phyloP scores from a whole-genome alignment of 1,140 invertebrate genomes.

The Cydia splendana region DNA sequence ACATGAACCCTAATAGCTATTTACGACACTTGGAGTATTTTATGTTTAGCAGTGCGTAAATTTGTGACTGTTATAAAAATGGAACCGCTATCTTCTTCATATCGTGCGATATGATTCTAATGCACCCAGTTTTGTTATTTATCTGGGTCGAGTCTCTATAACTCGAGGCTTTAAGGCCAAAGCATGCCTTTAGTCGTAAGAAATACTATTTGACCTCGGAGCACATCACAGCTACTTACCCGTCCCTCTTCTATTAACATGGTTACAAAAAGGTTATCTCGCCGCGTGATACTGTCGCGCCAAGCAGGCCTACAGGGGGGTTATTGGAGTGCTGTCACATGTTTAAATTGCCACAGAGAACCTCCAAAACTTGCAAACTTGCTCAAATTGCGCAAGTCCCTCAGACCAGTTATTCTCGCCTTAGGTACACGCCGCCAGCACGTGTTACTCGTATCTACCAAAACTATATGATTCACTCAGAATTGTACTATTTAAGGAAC shows the following conservation, averaged over 20 bases:
- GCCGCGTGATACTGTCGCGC: too few species aligned
- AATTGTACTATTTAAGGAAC: constrained; percentile 19
- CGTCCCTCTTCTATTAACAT: too few species aligned
- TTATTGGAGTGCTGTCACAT: neutral
- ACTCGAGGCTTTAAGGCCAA: neutral
- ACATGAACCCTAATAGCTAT: too few species aligned
- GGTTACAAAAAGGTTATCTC: too few species aligned
- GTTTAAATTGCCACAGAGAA: neutral
- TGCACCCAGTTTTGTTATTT: too few species aligned
- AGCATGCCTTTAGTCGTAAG: too few species aligned
- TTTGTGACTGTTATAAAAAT: too few species aligned
- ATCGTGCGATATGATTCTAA: too few species aligned
- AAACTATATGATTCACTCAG: constrained; percentile 9
- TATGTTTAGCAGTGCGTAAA: too few species aligned
- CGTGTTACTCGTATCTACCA: neutral
- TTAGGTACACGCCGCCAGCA: neutral
- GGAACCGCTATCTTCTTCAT: too few species aligned
- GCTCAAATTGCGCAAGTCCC: neutral
- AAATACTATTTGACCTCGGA: too few species aligned
- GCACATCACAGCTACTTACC: neutral
- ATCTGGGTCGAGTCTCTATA: neutral
- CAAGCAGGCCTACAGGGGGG: neutral
- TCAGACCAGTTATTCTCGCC: neutral
- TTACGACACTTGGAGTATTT: too few species aligned
- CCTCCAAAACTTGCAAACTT: neutral